Evolutionary conservation across 2,888 invertebrate genomes (phyloP).

Genomic region (Latrodectus hesperus): DNA sequence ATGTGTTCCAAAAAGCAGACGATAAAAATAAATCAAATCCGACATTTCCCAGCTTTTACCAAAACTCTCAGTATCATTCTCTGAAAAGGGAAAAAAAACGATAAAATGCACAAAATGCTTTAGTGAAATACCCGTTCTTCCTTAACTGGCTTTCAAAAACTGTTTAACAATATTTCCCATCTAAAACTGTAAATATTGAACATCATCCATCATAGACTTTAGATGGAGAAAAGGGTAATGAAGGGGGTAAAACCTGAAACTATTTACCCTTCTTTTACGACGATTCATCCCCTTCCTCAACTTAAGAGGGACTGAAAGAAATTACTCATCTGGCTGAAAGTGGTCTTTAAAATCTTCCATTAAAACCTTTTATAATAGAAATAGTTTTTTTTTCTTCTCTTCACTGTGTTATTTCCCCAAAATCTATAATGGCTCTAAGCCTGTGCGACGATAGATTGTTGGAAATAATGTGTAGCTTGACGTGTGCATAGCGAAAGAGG

Average conservation of each 20-base stretch:
- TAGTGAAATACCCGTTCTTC: too few species aligned
- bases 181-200: background rate
- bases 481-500: too few species aligned
- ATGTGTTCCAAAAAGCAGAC: too few species aligned
- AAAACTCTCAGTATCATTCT: too few species aligned
- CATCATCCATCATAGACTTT: background rate
- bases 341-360: slow-evolving; percentile 24
- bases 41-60: too few species aligned
- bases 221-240: background rate
- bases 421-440: background rate
- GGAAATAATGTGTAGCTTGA: background rate
- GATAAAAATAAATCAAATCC: too few species aligned
- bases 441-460: background rate
- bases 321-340: slow-evolving; percentile 7
- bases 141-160: background rate
- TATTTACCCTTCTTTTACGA: background rate
- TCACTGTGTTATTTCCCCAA: background rate
- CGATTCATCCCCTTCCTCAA: background rate
- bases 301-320: background rate
- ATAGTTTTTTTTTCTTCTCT: slow-evolving; percentile 1
- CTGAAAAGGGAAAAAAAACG: too few species aligned
- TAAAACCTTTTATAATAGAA: slow-evolving; percentile 12
- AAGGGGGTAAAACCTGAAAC: background rate
- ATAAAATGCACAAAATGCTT: too few species aligned
- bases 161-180: background rate